Evolutionary conservation across 1,140 invertebrate species (phyloP).

Genomic region (Hermetia illucens): DNA sequence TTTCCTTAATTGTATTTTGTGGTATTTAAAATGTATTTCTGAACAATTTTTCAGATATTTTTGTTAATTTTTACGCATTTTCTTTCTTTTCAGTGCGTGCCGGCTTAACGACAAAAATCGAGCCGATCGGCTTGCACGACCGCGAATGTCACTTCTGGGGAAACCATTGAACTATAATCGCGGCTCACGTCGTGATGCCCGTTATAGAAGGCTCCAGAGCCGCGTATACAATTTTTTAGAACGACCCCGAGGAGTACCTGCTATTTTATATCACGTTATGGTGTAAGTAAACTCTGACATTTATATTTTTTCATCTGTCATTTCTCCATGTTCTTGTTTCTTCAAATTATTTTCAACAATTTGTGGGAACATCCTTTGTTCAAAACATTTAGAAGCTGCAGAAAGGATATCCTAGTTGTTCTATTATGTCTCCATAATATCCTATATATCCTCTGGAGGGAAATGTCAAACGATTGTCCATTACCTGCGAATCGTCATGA

Average conservation of each 20-base stretch:
- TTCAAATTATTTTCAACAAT: too few relatives aligned
- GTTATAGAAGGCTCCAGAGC: conserved; percentile 76
- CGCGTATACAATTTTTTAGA: conserved; percentile 91
- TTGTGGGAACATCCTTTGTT: too few relatives aligned
- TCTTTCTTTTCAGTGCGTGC: conserved; percentile 23
- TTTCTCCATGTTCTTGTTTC: background rate
- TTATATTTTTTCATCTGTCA: background rate
- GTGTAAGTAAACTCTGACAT: conserved; percentile 90
- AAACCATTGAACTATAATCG: conserved; percentile 74
- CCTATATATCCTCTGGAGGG: too few relatives aligned
- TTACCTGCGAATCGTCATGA: too few relatives aligned
- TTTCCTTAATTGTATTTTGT: too few relatives aligned
- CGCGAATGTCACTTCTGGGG: conserved; percentile 79
- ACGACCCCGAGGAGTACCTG: conserved; percentile 68
- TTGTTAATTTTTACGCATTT: too few relatives aligned
- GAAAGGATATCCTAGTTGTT: too few relatives aligned
- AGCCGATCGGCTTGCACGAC: conserved; percentile 51
- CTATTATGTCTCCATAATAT: too few relatives aligned
- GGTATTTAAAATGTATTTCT: too few relatives aligned
- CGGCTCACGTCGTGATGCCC: conserved; percentile 70
- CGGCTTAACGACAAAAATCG: conserved; percentile 23
- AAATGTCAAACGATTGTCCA: too few relatives aligned
- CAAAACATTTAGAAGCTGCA: too few relatives aligned
- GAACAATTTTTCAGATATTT: too few relatives aligned
- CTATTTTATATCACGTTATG: conserved; percentile 78